Evolutionary conservation across 1,140 invertebrate species (phyloP), one percentile per base, ranked within the genome.

Genomic region (Arctopsyche grandis): DNA sequence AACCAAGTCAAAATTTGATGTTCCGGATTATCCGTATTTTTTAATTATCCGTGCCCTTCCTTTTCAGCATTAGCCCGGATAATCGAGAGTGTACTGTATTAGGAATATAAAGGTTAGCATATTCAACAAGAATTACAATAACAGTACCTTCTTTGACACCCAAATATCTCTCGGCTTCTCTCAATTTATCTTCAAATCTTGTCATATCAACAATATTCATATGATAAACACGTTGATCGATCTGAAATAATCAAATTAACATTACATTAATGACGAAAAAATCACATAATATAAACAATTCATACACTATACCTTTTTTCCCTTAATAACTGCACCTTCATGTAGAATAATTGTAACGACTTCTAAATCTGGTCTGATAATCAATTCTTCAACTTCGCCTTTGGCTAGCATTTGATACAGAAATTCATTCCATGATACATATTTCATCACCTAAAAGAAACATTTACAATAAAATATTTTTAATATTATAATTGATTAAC

Each of bases 351-450:
- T 95, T 0, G 93, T 94, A 12, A 96, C 95, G 81, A 94, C 90
- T 84, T 96, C 95, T 80, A 93, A 87, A 84, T 95, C 94, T 0
- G 96, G 96, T 46, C 92, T 89, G 0, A 98, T 92, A 82, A 96
- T 93, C 60, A 98, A 88, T 87, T 96, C 92, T 85, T 96, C 92
- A 0, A 98, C 96, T 90, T 98, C 96, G 19, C 97, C 97, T 87
- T 96, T 96, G 0, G 93, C 91, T 58, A 98, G 86, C 95, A 98
- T 96, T 76, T 97, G 93, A 86, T 97, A 93, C 0, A 97, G 90
- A 90, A 98, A 98, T 89, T 98, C 97, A 89, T 97, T 96, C 97
- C 97, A 98, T 0, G 95, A 97, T 21, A 98, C 93, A 87, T 94
- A 96, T 52, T 91, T 84, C 5, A 90, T 85, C 24, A 70, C 29